Conservation (phyloP, 2,797 vertebrate genomes). For the Myotis findleyi region DNA sequence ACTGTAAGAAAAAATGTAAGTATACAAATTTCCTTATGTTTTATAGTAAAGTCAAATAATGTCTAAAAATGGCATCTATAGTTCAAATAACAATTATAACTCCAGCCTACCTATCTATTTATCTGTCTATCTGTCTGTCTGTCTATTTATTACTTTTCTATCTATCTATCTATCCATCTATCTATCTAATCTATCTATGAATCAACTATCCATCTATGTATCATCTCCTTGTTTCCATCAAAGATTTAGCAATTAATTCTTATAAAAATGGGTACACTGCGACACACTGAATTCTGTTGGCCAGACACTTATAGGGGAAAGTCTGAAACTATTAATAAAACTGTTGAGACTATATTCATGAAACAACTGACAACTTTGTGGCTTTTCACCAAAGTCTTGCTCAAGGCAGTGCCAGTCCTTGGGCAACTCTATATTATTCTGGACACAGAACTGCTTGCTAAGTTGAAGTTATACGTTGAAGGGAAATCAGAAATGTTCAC, state of each 20-base stretch:
- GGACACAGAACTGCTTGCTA: conserved; percentile 7
- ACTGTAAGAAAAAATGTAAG: neutral
- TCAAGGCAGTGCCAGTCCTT: neutral
- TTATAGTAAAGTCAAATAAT: neutral
- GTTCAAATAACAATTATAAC: conserved; percentile 3
- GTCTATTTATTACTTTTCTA: too few relatives aligned
- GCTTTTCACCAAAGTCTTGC: conserved; percentile 7
- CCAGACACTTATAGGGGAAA: neutral
- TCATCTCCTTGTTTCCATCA: neutral
- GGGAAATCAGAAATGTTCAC: conserved; percentile 1
- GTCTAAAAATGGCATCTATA: neutral
- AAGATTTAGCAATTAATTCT: conserved; percentile 38
- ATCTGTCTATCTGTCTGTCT: neutral
- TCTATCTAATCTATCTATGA: neutral
- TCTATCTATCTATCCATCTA: neutral
- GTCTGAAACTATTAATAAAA: conserved; percentile 36
- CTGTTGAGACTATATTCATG: conserved; percentile 7
- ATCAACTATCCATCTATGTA: neutral
- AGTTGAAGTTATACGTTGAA: conserved; percentile 23
- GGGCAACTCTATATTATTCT: neutral
- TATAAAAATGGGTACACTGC: neutral
- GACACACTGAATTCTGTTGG: neutral
- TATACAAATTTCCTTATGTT: neutral
- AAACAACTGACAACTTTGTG: neutral
- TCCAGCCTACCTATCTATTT: neutral